Evolutionary conservation across 1,140 invertebrate genomes (phyloP), one percentile per base, ranked within the genome.

Genomic region (Scylla paramamosain): DNA sequence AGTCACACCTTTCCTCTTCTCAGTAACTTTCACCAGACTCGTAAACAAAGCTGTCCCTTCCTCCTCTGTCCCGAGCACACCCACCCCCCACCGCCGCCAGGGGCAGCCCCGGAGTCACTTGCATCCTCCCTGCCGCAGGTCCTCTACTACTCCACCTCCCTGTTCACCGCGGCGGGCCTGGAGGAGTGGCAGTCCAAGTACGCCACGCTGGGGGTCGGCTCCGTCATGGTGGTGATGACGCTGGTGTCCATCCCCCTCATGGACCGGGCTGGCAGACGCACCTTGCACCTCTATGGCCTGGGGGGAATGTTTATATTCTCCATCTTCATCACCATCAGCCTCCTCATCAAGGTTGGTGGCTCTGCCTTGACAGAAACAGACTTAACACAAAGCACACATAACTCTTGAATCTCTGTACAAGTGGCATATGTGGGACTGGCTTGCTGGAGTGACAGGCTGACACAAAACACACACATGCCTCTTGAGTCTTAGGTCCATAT

Each of bases 251-350:
- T 99, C 96, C 99, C 99, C 4, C 97, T 99, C 91, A 99, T 99
- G 98, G 99, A 99, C 97, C 97, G 99, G 97, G 99, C 98, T 84
- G 99, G 99, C 89, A 97, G 99, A 91, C 97, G 99, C 96, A 99
- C 99, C 0, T 97, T 99, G n/a, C 99, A 99, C 96, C 98, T 99
- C 20, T 99, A 99, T 96, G 99, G 99, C 95, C 98, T 99, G 96
- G 98, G 99, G 96, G 99, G 99, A 96, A 99, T 99, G 99, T 99
- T 99, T 97, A 98, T 99, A 97, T 99, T 99, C 97, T 99, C 99
- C 97, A 98, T 99, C 97, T 98, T 99, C 97, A 99, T 99, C 97
- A 99, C 99, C 95, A 99, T 99, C 97, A 99, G 99, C 96, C 98
- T 99, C 97, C 98, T 99, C 96, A 98, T 99, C 97, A 99, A 98